A percentile compares a stretch with the other conserved stretches of the same genome.
Conservation (phyloP, 2,888 invertebrate genomes). For the Ypsolopha sequella region DNA sequence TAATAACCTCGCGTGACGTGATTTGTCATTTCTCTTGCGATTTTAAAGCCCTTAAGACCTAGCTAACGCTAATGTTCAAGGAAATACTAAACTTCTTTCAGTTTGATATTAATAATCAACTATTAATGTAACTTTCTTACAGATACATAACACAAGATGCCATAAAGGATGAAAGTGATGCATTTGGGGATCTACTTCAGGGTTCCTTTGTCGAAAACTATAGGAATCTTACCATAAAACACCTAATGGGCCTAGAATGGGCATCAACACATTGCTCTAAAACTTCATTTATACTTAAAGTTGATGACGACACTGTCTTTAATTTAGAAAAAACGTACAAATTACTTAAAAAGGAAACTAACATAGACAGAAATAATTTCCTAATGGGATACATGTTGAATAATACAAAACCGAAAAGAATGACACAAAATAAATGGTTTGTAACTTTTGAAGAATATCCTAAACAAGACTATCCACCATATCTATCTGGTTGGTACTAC, state of each 20-base stretch:
- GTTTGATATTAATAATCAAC: neutral
- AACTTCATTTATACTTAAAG: constrained; percentile 78
- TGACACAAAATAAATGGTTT: constrained; percentile 83
- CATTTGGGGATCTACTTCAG: constrained; percentile 79
- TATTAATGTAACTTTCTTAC: constrained; percentile 14
- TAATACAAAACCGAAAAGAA: constrained; percentile 74
- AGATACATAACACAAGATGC: constrained; percentile 65
- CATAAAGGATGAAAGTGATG: constrained; percentile 71
- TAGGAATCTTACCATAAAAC: constrained; percentile 85
- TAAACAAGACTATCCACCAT: constrained; percentile 75
- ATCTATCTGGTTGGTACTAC: constrained; percentile 89
- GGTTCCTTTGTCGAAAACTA: constrained; percentile 84
- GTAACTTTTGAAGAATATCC: constrained; percentile 77
- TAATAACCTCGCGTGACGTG: no score
- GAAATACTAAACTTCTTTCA: no score
- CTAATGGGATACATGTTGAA: constrained; percentile 78
- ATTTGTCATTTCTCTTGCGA: no score
- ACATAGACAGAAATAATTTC: constrained; percentile 19
- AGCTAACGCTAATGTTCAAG: no score
- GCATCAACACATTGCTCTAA: constrained; percentile 71
- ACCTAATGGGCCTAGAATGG: constrained; percentile 86
- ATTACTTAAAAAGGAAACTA: constrained; percentile 20
- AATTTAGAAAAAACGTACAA: constrained; percentile 69
- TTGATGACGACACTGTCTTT: constrained; percentile 85
- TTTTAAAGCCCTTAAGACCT: no score